Conservation (phyloP, 2,797 vertebrate species). For the Onychomys arenicola region DNA sequence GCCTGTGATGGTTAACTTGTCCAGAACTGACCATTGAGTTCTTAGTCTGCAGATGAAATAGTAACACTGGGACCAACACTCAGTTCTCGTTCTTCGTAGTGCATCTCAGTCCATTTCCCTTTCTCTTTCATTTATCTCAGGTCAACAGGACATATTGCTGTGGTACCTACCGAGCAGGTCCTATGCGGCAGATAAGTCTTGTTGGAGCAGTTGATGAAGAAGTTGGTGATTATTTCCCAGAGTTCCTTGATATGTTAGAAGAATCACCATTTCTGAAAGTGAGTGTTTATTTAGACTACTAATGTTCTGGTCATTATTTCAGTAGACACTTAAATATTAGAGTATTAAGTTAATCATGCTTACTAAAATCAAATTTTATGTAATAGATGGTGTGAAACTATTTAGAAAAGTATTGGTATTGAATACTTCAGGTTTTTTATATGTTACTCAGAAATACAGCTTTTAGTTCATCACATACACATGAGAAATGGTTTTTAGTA, state of each 20-base stretch:
- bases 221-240: constrained; percentile 98
- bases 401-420: constrained; percentile 56
- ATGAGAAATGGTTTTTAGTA: constrained; percentile 26
- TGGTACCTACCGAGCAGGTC: constrained; percentile 97
- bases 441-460: not conserved
- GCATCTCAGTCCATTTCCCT: constrained; percentile 3
- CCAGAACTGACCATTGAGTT: constrained; percentile 49
- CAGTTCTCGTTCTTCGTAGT: not conserved
- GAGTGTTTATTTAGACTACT: constrained; percentile 78
- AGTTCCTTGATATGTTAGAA: constrained; percentile 99
- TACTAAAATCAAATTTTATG: constrained; percentile 56
- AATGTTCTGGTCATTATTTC: constrained; percentile 49
- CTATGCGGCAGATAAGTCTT: constrained; percentile 99
- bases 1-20: constrained; percentile 56
- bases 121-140: constrained; percentile 83
- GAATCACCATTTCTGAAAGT: constrained; percentile 99
- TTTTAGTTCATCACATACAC: constrained; percentile 52
- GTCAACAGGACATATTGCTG: constrained; percentile 98
- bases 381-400: constrained; percentile 38
- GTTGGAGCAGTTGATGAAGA: constrained; percentile 99
- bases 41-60: constrained; percentile 67
- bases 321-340: constrained; percentile 35
- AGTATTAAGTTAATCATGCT: constrained; percentile 53
- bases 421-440: constrained; percentile 18
- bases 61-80: constrained; percentile 49